A percentile compares a stretch with the other conserved stretches of the same genome.
Evolutionary conservation across 2,113 vertebrate species (phyloP).

Genomic region (Azemiops feae): DNA sequence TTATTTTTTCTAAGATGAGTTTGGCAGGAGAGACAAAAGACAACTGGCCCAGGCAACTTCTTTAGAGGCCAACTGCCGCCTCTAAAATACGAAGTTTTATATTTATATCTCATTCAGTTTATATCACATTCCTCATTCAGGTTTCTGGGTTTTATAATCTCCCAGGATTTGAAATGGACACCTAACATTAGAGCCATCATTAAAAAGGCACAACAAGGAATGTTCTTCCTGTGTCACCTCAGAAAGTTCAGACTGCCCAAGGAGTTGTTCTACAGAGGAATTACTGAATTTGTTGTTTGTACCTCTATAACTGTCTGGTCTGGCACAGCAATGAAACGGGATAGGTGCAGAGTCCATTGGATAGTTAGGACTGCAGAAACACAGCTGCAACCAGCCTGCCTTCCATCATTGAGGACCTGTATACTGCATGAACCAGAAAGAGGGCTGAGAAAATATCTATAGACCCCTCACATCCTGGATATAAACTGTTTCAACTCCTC

Average conservation of each 20-base stretch:
- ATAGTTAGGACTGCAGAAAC: not conserved
- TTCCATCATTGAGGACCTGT: not conserved
- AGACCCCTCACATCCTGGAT: not conserved
- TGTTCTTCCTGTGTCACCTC: too few relatives aligned
- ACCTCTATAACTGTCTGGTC: not conserved
- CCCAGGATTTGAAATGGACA: not conserved
- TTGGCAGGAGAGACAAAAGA: not conserved
- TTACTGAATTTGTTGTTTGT: not conserved
- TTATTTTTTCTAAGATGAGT: not conserved
- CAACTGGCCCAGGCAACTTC: not conserved
- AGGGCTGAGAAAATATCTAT: not conserved
- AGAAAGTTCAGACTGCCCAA: not conserved
- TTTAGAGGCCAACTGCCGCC: not conserved
- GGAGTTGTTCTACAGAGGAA: not conserved
- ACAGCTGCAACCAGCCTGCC: not conserved
- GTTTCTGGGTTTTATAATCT: not conserved
- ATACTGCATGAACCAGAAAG: not conserved
- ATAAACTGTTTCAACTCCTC: not conserved
- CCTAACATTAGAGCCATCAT: not conserved
- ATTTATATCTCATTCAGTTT: not conserved
- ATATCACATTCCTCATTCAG: not conserved
- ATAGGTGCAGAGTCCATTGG: too few relatives aligned
- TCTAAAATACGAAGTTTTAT: too few relatives aligned
- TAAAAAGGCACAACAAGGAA: not conserved
- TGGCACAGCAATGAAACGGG: not conserved